Conservation (phyloP, 2,113 vertebrate species). For the Barnardius zonarius region DNA sequence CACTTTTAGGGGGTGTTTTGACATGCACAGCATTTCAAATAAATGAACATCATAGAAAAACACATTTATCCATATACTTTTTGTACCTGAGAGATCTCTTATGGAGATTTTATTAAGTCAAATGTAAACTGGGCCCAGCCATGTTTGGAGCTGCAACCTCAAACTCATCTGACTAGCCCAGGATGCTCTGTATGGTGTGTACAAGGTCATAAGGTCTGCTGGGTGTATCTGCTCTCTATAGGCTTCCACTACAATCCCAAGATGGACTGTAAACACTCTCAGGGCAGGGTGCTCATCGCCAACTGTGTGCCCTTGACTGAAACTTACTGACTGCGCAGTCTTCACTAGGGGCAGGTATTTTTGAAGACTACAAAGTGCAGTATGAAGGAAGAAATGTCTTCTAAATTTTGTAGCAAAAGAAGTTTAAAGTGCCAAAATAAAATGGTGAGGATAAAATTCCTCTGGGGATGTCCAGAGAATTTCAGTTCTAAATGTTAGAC, state of each 20-base stretch:
- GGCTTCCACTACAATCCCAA: background rate
- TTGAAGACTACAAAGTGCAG: background rate
- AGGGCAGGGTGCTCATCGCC: background rate
- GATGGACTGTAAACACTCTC: background rate
- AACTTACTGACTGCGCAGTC: background rate
- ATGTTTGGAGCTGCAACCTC: background rate
- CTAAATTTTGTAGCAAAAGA: background rate
- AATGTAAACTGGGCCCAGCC: background rate
- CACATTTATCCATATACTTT: background rate
- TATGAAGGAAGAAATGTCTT: background rate
- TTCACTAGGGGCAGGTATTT: background rate
- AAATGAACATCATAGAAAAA: background rate
- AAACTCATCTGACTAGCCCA: background rate
- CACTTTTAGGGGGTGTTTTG: background rate
- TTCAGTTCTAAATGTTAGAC: background rate
- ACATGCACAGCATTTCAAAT: background rate
- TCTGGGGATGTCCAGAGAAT: background rate
- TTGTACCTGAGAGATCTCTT: background rate
- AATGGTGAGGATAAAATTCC: background rate
- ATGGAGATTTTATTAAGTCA: background rate
- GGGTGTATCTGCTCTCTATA: background rate
- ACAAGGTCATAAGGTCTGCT: background rate
- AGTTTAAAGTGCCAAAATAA: background rate
- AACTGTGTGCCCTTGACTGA: accelerated
- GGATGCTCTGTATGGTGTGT: background rate